Percentiles rank a stretch among this genome's conserved stretches.
Evolutionary conservation across 64 coral and sea anemone species (phyloP).

Genomic region (Dendronephthya gigantea): DNA sequence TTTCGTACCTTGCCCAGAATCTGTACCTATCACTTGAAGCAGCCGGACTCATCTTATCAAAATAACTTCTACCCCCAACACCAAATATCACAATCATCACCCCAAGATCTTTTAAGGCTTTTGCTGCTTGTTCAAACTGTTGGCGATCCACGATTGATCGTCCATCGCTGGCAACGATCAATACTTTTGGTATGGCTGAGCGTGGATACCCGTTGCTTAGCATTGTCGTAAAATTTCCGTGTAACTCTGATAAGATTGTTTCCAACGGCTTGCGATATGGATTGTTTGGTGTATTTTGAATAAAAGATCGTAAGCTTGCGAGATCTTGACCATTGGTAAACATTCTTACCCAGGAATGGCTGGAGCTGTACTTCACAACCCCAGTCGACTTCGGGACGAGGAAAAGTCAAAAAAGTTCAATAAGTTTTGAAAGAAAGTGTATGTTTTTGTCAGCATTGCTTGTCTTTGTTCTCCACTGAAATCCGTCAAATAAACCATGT

Average conservation of each 20-base stretch:
- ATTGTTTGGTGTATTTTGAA: neutral
- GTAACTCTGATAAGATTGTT: neutral
- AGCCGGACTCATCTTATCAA: neutral
- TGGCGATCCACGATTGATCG: neutral
- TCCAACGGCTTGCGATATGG: neutral
- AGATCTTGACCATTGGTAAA: neutral
- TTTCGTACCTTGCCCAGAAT: neutral
- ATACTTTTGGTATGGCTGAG: neutral
- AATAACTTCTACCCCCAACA: neutral
- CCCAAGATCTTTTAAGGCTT: slow-evolving; percentile 10
- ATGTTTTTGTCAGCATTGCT: neutral
- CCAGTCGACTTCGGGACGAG: neutral
- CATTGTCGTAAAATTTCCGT: neutral
- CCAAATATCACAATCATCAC: neutral
- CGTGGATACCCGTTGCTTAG: neutral
- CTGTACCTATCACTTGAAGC: neutral
- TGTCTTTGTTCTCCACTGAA: neutral
- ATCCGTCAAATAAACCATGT: neutral
- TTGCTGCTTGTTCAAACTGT: neutral
- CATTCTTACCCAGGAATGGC: neutral
- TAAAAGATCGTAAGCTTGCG: neutral
- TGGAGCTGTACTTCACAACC: neutral
- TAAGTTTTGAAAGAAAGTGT: neutral
- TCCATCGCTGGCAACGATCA: neutral
- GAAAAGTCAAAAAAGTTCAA: slow-evolving; percentile 7